Evolutionary conservation across 2,113 vertebrate species (phyloP), one percentile per base, ranked within the genome.

Genomic region (Gallinago undulata): DNA sequence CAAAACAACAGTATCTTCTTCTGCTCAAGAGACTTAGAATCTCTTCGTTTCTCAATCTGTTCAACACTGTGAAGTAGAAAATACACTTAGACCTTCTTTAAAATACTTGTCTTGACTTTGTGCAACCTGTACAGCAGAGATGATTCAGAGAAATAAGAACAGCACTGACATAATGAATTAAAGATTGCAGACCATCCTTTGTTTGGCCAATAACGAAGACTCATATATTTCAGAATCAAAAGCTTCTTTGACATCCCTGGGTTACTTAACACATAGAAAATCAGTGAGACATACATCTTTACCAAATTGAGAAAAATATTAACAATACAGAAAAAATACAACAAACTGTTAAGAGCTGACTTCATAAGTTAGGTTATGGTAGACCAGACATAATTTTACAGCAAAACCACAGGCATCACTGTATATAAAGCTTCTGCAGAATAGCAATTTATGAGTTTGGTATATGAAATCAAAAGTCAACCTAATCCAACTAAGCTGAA

Each of bases 1-100:
- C 84, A 90, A 89, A 94, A 89, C 74, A 93, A 64, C 84, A 85
- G 53, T 16, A 50, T 60, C 76, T 83, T 96, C 43, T 91, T 70
- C 82, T 67, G n/a, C 41, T 93, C 59, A 93, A 80, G 75, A 83
- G 67, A 53, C 70, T 87, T 59, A 51, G 24, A 84, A 79, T 87
- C 43, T 70, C 55, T 80, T 66, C 19, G 74, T 83, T 93, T 64
- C 77, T 69, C 66, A 69, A 57, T 69, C 75, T 94, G 18, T 80
- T 90, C 55, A 55, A 82, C 79, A 48, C 51, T 79, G 55, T 74
- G 55, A 86, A 87, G 75, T 78, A 87, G 76, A 89, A 93, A 96
- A 93, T 90, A 75, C 27, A 68, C 53, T 89, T 86, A 85, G 67
- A 76, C 12, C 22, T 76, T 69, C 27, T 73, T 89, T 78, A 74